A percentile compares a stretch with the other conserved stretches of the same genome.
phyloP scores from a whole-genome alignment of 2,888 invertebrate genomes.

The Formica aserva region DNA sequence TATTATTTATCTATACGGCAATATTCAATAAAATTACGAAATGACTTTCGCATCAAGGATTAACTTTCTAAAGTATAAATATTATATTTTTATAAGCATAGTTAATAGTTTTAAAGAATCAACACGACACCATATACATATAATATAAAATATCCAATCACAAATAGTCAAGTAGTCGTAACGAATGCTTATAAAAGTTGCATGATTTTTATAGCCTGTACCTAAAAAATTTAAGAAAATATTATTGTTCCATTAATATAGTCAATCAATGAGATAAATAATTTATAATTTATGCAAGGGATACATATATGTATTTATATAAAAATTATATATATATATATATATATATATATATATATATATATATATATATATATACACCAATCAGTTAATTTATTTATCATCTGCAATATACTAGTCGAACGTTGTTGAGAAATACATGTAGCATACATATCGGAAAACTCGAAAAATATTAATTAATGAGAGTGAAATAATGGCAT shows the following conservation, averaged over 20 bases:
- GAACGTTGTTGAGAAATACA: conserved; percentile 16
- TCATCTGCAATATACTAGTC: conserved; percentile 19
- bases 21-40: conserved; percentile 9
- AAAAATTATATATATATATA: background rate
- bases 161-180: background rate
- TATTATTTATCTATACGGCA: background rate
- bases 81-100: background rate
- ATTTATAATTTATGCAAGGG: background rate
- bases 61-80: background rate
- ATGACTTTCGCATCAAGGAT: background rate
- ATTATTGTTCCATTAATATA: background rate
- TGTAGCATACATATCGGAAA: conserved; percentile 21
- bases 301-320: background rate
- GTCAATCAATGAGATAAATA: background rate
- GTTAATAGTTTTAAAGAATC: background rate
- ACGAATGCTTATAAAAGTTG: background rate
- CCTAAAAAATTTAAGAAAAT: background rate
- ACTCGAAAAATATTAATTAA: conserved; percentile 40
- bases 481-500: conserved; percentile 18
- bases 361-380: too few relatives aligned
- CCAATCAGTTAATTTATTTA: conserved; percentile 26
- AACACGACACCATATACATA: background rate
- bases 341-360: background rate
- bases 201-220: background rate
- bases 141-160: background rate